A percentile compares a stretch with the other conserved stretches of the same genome.
Evolutionary conservation across 2,888 invertebrate species (phyloP).

Genomic region (Leucoptera coffeella): DNA sequence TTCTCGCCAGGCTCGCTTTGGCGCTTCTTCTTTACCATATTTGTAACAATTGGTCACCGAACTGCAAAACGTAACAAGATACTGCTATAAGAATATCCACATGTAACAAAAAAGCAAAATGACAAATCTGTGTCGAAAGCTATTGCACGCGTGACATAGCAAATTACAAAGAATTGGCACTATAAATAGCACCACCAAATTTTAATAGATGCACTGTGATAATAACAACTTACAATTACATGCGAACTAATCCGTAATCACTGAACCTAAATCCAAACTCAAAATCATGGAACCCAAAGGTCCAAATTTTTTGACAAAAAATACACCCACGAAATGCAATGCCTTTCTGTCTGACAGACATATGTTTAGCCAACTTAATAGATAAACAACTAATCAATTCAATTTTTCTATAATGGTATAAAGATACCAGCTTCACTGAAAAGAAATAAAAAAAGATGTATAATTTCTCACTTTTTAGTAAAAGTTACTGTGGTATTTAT

Average conservation of each 20-base stretch:
- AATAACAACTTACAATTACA: slow-evolving; percentile 34
- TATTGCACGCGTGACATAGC: slow-evolving; percentile 52
- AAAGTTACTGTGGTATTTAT: too few species aligned
- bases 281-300: slow-evolving; percentile 18
- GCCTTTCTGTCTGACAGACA: too few species aligned
- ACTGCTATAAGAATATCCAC: slow-evolving; percentile 46
- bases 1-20: slow-evolving; percentile 61
- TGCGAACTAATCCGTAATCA: slow-evolving; percentile 16
- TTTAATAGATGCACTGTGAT: slow-evolving; percentile 10
- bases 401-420: too few species aligned
- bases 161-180: slow-evolving; percentile 18
- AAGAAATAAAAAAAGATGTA: too few species aligned
- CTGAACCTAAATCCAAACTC: slow-evolving; percentile 14
- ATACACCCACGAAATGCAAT: slow-evolving; percentile 28
- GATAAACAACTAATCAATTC: too few species aligned
- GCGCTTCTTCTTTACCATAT: slow-evolving; percentile 71
- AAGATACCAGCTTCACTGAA: too few species aligned
- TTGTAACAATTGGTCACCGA: slow-evolving; percentile 12
- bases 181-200: slow-evolving; percentile 4
- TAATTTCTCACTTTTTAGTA: too few species aligned
- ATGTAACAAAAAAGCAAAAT: slow-evolving; percentile 46
- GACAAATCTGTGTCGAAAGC: slow-evolving; percentile 49
- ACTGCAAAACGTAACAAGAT: slow-evolving; percentile 47
- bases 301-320: slow-evolving; percentile 28
- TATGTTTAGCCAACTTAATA: too few species aligned